Conservation (phyloP, 1,140 invertebrate species). For the Aphis craccivora region DNA sequence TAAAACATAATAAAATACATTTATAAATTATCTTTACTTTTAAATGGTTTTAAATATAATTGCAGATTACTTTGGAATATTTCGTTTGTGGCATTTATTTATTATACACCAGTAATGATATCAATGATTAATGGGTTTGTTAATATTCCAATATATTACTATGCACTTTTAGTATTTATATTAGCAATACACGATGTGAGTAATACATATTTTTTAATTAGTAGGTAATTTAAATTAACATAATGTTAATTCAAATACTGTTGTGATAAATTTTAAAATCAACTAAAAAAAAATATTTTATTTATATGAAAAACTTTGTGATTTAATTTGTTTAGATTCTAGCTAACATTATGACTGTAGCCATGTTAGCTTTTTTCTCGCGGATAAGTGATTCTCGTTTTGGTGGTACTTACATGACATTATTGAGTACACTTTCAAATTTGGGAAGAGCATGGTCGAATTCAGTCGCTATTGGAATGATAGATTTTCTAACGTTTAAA, state of each 20-base stretch:
- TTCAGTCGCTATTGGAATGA: constrained; percentile 89
- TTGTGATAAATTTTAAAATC: not conserved
- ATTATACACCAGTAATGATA: constrained; percentile 13
- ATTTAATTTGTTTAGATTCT: constrained; percentile 33
- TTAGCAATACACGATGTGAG: not conserved
- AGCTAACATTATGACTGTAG: constrained; percentile 80
- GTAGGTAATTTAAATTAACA: not conserved
- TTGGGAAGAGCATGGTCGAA: constrained; percentile 96
- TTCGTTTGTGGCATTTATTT: not conserved
- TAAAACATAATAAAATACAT: not conserved
- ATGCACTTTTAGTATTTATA: not conserved
- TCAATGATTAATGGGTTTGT: not conserved
- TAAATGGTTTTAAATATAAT: not conserved
- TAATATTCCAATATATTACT: constrained; percentile 26
- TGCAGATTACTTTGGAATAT: constrained; percentile 24
- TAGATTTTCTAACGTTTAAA: constrained; percentile 87
- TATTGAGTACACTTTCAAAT: constrained; percentile 96
- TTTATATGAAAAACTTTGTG: not conserved
- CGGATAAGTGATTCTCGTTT: constrained; percentile 90
- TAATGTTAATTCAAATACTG: not conserved
- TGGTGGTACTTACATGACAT: constrained; percentile 99
- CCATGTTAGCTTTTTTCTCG: constrained; percentile 83
- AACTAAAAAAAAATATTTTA: not conserved
- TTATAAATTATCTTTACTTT: not conserved
- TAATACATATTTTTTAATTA: not conserved